Percentiles rank a stretch among this genome's conserved stretches.
Evolutionary conservation across 1,140 invertebrate genomes (phyloP).

Genomic region (Samia ricini): DNA sequence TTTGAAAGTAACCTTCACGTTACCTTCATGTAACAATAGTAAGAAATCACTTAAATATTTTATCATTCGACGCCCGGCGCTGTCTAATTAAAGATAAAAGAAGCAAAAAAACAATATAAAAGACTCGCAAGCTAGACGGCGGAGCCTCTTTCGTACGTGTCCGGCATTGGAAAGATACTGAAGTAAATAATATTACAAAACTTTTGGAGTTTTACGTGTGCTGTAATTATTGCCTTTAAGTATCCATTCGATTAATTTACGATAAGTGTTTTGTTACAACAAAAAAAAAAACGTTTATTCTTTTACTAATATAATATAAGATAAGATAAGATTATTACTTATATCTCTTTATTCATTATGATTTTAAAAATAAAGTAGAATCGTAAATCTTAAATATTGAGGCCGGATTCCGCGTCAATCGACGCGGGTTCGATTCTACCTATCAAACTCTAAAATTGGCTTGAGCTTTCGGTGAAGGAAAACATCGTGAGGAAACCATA

Average conservation of each 20-base stretch:
- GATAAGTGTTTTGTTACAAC: neutral
- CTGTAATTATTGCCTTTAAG: neutral
- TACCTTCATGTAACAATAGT: neutral
- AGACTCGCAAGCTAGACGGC: slow-evolving; percentile 28
- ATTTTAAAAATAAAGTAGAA: too few relatives aligned
- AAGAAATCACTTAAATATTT: slow-evolving; percentile 26
- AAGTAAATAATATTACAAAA: slow-evolving; percentile 42
- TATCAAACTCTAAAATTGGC: too few relatives aligned
- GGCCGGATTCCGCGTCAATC: too few relatives aligned
- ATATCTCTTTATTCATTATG: too few relatives aligned
- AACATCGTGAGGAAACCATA: too few relatives aligned
- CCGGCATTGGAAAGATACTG: slow-evolving; percentile 28
- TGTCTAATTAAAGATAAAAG: slow-evolving; percentile 46
- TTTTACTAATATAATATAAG: too few relatives aligned
- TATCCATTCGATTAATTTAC: slow-evolving; percentile 1
- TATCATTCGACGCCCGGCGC: slow-evolving; percentile 25
- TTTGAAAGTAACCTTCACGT: neutral
- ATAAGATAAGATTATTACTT: too few relatives aligned
- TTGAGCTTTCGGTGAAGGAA: too few relatives aligned
- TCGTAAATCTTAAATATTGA: too few relatives aligned
- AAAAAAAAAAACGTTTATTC: too few relatives aligned
- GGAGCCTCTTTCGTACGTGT: slow-evolving; percentile 33
- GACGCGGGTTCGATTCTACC: too few relatives aligned
- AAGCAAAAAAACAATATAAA: slow-evolving; percentile 44
- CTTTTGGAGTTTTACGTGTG: slow-evolving; percentile 1